These are phyloP conservation scores for Sebastes oblongus DNA, from an alignment of 2,797 vertebrate genomes.

Conservation along the genomic window DNA sequence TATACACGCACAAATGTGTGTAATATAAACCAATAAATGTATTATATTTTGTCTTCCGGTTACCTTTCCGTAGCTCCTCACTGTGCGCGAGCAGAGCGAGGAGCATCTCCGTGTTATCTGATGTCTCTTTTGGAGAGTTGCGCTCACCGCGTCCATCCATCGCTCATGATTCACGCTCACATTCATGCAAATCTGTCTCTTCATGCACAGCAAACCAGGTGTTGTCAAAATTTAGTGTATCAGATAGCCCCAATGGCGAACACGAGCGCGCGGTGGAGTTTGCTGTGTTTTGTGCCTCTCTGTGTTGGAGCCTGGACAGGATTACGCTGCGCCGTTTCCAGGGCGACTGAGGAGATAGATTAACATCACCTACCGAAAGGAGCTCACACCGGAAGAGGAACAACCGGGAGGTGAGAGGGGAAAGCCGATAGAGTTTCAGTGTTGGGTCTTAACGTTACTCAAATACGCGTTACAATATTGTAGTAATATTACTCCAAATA, in stretches of 20 bases:
- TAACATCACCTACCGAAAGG: constrained; percentile 68
- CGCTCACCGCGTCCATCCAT: constrained; percentile 83
- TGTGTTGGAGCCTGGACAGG: constrained; percentile 49
- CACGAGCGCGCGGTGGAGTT: constrained; percentile 24
- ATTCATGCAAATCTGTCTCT: constrained; percentile 5
- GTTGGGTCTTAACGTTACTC: not conserved
- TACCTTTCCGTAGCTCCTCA: constrained; percentile 86
- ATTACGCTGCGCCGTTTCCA: constrained; percentile 73
- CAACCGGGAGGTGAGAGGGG: constrained; percentile 7
- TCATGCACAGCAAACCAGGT: not conserved
- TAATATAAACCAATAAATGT: not conserved
- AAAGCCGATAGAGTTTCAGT: constrained; percentile 18
- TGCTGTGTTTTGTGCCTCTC: constrained; percentile 12
- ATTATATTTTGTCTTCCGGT: not conserved
- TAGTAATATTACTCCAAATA: not conserved
- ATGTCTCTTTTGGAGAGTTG: constrained; percentile 74
- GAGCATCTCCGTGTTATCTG: constrained; percentile 81
- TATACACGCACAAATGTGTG: not conserved
- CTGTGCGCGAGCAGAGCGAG: constrained; percentile 84
- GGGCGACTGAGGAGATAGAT: constrained; percentile 70
- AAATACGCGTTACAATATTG: not conserved
- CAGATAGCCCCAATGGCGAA: not conserved
- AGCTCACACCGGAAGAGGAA: constrained; percentile 63
- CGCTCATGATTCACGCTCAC: constrained; percentile 64
- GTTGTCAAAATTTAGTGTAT: not conserved